Conservation (phyloP, 2,113 vertebrate species). For the Osmerus mordax region DNA sequence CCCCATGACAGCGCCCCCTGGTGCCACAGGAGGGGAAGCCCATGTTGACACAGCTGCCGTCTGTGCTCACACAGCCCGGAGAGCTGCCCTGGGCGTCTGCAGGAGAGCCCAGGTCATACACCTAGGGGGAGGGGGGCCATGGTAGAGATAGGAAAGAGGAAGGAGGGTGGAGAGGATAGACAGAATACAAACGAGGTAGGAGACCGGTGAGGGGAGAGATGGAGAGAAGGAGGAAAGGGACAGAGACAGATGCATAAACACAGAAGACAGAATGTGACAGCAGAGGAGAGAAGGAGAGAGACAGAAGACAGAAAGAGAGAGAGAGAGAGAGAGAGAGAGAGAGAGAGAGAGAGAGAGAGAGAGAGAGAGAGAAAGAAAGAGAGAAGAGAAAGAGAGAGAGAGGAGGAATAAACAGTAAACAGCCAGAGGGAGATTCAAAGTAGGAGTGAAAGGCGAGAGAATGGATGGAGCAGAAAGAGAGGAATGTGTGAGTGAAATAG, state of each 20-base stretch:
- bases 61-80: conserved; percentile 78
- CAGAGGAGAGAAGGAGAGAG: background rate
- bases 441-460: background rate
- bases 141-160: background rate
- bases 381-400: too few relatives aligned
- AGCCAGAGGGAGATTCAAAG: background rate
- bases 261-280: background rate
- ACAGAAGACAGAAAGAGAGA: too few relatives aligned
- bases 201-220: background rate
- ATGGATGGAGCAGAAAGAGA: too few relatives aligned
- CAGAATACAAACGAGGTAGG: too few relatives aligned
- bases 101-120: conserved; percentile 82
- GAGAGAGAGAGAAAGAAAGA: too few relatives aligned
- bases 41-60: conserved; percentile 81
- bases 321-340: background rate
- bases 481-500: too few relatives aligned
- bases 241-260: background rate
- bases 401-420: background rate
- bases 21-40: conserved; percentile 78
- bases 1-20: conserved; percentile 78
- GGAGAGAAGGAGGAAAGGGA: background rate
- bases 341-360: too few relatives aligned
- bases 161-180: conserved; percentile 7
- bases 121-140: conserved; percentile 39
- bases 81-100: conserved; percentile 79